phyloP scores from a whole-genome alignment of 2,888 invertebrate species.

The Lasius platythorax region DNA sequence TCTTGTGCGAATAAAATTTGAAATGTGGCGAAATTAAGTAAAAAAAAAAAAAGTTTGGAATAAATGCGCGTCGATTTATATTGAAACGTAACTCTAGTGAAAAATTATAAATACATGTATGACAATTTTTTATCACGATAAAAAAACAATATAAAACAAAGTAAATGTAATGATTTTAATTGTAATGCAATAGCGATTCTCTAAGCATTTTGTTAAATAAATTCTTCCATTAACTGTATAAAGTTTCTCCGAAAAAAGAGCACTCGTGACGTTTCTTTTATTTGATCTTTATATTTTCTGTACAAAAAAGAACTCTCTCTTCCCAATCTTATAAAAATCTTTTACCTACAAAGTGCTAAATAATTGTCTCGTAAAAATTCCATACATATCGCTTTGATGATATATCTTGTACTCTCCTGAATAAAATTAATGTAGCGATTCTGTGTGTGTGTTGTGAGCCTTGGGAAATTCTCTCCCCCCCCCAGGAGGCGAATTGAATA shows the following conservation, averaged over 20 bases:
- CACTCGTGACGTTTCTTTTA: not conserved
- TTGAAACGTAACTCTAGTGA: not conserved
- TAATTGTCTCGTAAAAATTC: slow-evolving; percentile 17
- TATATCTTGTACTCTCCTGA: not conserved
- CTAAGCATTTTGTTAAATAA: not conserved
- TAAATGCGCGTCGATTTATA: not conserved
- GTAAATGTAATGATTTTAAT: not conserved
- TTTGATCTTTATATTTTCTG: not conserved
- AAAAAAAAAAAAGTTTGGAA: not conserved
- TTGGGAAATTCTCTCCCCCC: not conserved
- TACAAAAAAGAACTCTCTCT: not conserved
- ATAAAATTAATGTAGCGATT: slow-evolving; percentile 19
- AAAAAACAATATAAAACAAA: not conserved
- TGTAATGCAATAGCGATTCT: not conserved
- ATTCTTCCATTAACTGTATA: not conserved
- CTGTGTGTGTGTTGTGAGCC: not conserved
- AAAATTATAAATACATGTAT: not conserved
- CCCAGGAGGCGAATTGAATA: not conserved
- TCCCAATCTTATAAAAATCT: not conserved
- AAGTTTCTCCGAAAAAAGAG: not conserved
- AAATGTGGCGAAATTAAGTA: not conserved
- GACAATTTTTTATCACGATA: not conserved
- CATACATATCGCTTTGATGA: not conserved
- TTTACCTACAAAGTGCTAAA: not conserved
- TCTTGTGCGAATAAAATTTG: not conserved